These are phyloP conservation scores for Lasioglossum figueresi DNA, from an alignment of 2,888 invertebrate species.

Conservation along the genomic window DNA sequence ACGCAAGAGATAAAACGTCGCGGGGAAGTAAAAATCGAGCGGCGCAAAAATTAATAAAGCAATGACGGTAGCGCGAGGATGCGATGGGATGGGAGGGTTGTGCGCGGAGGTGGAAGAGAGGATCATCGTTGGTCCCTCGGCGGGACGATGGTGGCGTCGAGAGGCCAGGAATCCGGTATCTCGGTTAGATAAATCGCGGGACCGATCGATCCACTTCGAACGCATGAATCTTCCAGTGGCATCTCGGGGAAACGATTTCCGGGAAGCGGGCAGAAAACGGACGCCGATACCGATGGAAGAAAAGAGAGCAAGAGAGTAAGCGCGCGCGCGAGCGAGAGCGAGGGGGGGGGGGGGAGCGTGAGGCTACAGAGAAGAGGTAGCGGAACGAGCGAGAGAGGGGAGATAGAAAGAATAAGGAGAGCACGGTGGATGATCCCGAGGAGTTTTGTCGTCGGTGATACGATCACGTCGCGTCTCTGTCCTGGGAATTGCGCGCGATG, in stretches of 20 bases:
- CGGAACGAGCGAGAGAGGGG: not conserved
- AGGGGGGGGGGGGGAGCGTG: not conserved
- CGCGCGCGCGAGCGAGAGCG: rapidly evolving
- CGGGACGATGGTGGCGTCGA: not conserved
- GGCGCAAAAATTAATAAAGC: not conserved
- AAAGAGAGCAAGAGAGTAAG: not conserved
- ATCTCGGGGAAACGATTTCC: conserved; percentile 41
- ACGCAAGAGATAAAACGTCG: not conserved
- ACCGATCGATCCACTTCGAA: conserved; percentile 46
- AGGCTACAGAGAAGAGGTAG: not conserved
- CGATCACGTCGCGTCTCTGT: conserved; percentile 47
- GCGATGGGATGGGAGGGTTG: not conserved
- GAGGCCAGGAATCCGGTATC: conserved; percentile 1
- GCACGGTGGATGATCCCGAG: conserved; percentile 3
- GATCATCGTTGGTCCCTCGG: not conserved
- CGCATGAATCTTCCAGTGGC: conserved; percentile 44
- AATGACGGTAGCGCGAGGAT: not conserved
- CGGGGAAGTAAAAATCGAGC: not conserved
- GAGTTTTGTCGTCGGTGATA: conserved; percentile 44
- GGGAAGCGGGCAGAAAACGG: not conserved
- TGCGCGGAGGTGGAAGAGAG: not conserved
- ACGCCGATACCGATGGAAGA: conserved; percentile 12
- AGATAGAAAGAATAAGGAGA: conserved; percentile 29
- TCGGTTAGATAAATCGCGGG: conserved; percentile 32
- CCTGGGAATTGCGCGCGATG: conserved; percentile 57